A percentile compares a stretch with the other conserved stretches of the same genome.
Evolutionary conservation across 2,797 vertebrate species (phyloP).

Genomic region (Chloroceryle inda): DNA sequence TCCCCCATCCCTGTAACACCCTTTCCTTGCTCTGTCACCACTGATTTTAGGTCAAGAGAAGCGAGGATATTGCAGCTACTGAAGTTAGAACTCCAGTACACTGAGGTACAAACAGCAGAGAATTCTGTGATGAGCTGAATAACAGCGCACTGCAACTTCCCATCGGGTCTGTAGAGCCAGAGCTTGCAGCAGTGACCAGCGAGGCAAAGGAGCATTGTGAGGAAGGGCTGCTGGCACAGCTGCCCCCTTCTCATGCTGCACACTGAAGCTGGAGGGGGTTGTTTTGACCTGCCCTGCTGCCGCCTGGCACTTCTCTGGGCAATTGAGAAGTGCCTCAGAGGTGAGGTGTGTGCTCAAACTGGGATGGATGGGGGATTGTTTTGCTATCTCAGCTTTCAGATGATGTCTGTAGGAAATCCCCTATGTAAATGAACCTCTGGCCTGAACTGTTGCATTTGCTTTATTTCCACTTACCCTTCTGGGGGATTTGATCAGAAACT

Average conservation of each 20-base stretch:
- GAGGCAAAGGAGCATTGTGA: neutral
- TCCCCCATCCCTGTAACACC: neutral
- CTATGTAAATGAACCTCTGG: neutral
- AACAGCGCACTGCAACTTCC: accelerated
- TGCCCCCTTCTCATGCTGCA: neutral
- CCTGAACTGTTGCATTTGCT: neutral
- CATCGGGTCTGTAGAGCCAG: neutral
- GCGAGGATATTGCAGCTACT: neutral
- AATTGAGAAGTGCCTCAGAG: accelerated
- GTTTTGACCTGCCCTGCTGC: neutral
- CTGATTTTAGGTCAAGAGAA: neutral
- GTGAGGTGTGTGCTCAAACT: accelerated
- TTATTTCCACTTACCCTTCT: neutral
- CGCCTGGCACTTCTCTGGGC: neutral
- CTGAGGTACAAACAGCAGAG: neutral
- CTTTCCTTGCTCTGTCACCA: accelerated
- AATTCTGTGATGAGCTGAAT: neutral
- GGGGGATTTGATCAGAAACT: neutral
- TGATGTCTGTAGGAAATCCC: neutral
- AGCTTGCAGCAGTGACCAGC: accelerated
- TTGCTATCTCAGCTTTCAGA: neutral
- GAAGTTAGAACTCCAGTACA: neutral
- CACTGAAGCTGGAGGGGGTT: neutral
- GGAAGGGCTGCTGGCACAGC: neutral
- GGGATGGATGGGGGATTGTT: neutral